A percentile compares a stretch with the other conserved stretches of the same genome.
These are phyloP conservation scores for Sturmia bella DNA, from an alignment of 2,888 invertebrate species.

Conservation along the genomic window DNA sequence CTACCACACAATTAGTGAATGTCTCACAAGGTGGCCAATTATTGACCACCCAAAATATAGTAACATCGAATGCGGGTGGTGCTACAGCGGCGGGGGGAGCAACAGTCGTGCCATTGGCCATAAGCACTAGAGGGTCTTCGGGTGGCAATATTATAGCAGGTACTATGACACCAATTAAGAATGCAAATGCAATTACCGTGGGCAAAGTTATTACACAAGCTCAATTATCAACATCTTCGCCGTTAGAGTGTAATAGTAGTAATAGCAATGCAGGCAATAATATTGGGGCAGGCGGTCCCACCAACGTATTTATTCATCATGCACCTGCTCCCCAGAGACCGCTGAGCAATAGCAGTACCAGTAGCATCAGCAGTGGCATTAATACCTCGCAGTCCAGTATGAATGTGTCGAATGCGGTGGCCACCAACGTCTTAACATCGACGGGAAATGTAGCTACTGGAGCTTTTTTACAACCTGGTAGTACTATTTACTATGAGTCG, in stretches of 20 bases:
- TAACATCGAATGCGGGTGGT: slow-evolving; percentile 68
- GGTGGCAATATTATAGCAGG: slow-evolving; percentile 79
- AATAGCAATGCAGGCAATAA: slow-evolving; percentile 37
- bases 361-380: slow-evolving; percentile 64
- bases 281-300: slow-evolving; percentile 63
- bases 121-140: slow-evolving; percentile 76
- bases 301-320: slow-evolving; percentile 78
- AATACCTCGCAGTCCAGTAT: slow-evolving; percentile 68
- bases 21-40: slow-evolving; percentile 75
- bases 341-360: slow-evolving; percentile 71
- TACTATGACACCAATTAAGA: slow-evolving; percentile 80
- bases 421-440: slow-evolving; percentile 70
- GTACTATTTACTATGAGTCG: slow-evolving; percentile 81
- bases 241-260: slow-evolving; percentile 57
- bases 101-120: slow-evolving; percentile 80
- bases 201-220: slow-evolving; percentile 80
- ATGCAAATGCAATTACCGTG: slow-evolving; percentile 78
- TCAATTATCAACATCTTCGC: slow-evolving; percentile 62
- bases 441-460: slow-evolving; percentile 70
- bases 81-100: slow-evolving; percentile 75
- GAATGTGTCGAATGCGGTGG: slow-evolving; percentile 60
- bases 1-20: slow-evolving; percentile 75
- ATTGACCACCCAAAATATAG: slow-evolving; percentile 74
- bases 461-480: slow-evolving; percentile 77
- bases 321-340: slow-evolving; percentile 71